Conservation (phyloP, 2,113 vertebrate genomes). For the Cairina moschata region DNA sequence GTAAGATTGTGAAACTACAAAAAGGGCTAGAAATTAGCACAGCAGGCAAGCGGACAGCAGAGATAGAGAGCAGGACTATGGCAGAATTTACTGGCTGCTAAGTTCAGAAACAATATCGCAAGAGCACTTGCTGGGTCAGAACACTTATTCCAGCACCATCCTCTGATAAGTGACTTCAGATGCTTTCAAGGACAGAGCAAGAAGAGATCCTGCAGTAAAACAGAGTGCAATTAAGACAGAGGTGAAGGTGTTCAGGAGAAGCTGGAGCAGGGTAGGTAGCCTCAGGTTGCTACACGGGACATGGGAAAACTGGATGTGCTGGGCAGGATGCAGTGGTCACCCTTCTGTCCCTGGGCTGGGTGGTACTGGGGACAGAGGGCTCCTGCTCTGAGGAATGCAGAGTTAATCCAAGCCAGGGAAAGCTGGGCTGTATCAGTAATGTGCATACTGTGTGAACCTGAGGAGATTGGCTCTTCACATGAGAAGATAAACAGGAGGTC, state of each 20-base stretch:
- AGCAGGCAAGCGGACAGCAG: not conserved
- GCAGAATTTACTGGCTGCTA: not conserved
- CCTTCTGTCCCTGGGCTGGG: not conserved
- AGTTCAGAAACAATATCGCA: not conserved
- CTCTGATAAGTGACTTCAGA: not conserved
- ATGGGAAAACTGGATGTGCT: not conserved
- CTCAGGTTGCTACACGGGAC: not conserved
- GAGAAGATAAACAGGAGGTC: not conserved
- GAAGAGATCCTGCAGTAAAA: not conserved
- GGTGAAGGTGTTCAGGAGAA: not conserved
- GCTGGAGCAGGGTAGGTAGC: not conserved
- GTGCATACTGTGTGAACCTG: not conserved
- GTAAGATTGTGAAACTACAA: not conserved
- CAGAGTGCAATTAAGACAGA: not conserved
- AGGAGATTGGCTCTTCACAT: not conserved
- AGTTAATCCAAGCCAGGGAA: not conserved
- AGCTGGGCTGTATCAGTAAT: not conserved
- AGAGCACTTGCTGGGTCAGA: not conserved
- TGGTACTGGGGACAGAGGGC: not conserved
- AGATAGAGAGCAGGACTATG: not conserved
- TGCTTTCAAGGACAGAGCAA: not conserved
- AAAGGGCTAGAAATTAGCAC: not conserved
- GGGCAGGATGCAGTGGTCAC: not conserved
- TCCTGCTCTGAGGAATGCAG: not conserved
- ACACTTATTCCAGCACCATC: not conserved